phyloP scores from a whole-genome alignment of 2,113 vertebrate species.

The Syrrhaptes paradoxus region DNA sequence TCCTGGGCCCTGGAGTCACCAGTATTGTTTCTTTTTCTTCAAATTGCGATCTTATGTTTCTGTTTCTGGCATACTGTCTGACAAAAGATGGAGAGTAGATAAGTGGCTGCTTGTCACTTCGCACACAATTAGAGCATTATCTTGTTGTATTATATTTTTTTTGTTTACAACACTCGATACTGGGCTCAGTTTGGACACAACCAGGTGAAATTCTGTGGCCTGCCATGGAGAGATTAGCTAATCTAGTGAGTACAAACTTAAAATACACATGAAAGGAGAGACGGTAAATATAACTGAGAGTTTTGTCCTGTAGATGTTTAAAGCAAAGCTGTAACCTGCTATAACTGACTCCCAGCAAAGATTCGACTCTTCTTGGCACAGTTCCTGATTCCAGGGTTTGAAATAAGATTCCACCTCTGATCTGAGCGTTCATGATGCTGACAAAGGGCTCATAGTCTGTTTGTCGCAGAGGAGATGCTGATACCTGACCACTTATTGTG shows the following conservation, averaged over 20 bases:
- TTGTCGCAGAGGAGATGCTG: not conserved
- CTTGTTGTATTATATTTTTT: not conserved
- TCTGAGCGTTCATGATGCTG: accelerated
- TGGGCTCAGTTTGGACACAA: not conserved
- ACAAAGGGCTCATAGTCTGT: not conserved
- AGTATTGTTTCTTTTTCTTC: not conserved
- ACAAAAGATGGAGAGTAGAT: not conserved
- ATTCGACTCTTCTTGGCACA: not conserved
- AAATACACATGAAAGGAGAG: not conserved
- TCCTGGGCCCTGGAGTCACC: not conserved
- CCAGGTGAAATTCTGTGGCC: not conserved
- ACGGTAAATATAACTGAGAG: not conserved
- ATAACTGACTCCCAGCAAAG: not conserved
- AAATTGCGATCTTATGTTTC: not conserved
- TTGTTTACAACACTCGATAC: not conserved
- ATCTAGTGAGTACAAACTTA: not conserved
- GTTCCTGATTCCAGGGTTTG: not conserved
- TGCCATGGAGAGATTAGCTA: not conserved
- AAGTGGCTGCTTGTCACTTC: not conserved
- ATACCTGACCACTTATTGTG: not conserved
- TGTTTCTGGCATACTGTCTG: not conserved
- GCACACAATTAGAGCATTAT: not conserved
- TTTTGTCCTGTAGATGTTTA: not conserved
- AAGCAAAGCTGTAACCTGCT: not conserved
- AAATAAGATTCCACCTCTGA: not conserved